Base-by-base conservation (phyloP, 2,888 invertebrate species). In the Candidula unifasciata region DNA sequence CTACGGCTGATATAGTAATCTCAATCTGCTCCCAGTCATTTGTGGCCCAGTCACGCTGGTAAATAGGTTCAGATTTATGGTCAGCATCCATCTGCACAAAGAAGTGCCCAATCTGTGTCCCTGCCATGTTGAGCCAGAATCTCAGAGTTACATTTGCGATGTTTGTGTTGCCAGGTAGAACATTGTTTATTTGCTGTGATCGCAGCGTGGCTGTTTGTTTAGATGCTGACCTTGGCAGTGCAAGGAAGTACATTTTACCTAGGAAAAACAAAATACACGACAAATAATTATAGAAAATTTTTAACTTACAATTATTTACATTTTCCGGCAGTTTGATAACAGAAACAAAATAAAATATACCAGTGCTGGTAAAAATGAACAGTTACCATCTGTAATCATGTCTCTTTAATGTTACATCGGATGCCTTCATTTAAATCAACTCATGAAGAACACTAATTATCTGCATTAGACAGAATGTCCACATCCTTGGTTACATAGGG, bases 91-190 rank as follows among this genome's bases (percentile, higher is more conserved):
- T 16, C 73, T 24, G 1, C 37, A 73, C n/a, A 18, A 37, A 33
- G 37, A 73, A 73, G 37, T 35, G 37, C 24, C 73, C 73, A 37
- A 37, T 27, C 35, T 37, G 37, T 35, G 13, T 5, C 2, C 73
- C 73, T 0, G 27, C 33, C 37, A 73, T 73, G 73, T 37, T 24
- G 37, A 73, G 37, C 73, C 73, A 73, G 37, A 73, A 73, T 35
- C 73, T 5, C 13, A 73, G 33, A 5, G 60, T 60, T 60, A 60
- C 21, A 21, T 60, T 13, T 21, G 21, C 60, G 5, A 5, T 21
- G 8, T 27, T 73, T 18, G 21, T 33, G n/a, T 35, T 73, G 16
- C 37, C 24, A 24, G 37, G 33, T 37, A 24, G 35, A 3, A 33
- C 44, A 37, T 35, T 35, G 21, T 73, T 37, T 3, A 73, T 13